Evolutionary conservation across 53 echinoderm and acorn worm species (phyloP), one percentile per base, ranked within the genome.

Genomic region (Patiria pectinifera): DNA sequence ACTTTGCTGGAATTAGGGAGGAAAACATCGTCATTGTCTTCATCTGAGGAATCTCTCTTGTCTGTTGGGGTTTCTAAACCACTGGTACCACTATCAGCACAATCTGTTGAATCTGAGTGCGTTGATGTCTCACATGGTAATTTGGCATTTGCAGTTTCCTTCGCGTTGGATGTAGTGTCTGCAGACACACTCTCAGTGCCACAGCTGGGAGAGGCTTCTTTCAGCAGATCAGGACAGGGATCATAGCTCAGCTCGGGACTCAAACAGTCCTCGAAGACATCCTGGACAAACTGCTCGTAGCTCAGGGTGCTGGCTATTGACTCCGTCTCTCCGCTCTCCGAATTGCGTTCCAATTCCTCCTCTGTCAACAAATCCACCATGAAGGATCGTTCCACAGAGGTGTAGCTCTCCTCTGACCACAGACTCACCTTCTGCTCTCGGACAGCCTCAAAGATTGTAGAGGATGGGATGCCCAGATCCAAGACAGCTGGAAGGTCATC

Each of bases 351-450:
- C 61, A 83, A 61, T 14, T 76, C 76, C 93, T 85, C 44, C 77
- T 87, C 62, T 24, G 49, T 46, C 80, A 86, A 80, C 71, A 60
- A 60, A 3, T 78, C 45, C 48, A 62, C 60, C 63, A 71, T 82
- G 47, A 74, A 82, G 59, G 59, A 74, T 24, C 88, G 71, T 21
- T 87, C 83, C 45, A 93, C 87, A 0, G 83, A 59, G n/a, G 87
- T 87, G 87, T 83, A 87, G 62, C 93, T 88, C 16, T 74, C 87
- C 86, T 92, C 92, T 3, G 87, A 93, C 48, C 88, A 62, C 3
- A 96, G 84, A 59, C 94, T 96, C 5, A 96, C 66, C 35, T 86
- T 94, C 87, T 91, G 93, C 72, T 96, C 93, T n/a, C 92, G 83
- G 45, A 96, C 84, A 10, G 93, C 94, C 15, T 93, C 94, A 21